Conservation (phyloP, 2,797 vertebrate species). For the Alosa sapidissima region DNA sequence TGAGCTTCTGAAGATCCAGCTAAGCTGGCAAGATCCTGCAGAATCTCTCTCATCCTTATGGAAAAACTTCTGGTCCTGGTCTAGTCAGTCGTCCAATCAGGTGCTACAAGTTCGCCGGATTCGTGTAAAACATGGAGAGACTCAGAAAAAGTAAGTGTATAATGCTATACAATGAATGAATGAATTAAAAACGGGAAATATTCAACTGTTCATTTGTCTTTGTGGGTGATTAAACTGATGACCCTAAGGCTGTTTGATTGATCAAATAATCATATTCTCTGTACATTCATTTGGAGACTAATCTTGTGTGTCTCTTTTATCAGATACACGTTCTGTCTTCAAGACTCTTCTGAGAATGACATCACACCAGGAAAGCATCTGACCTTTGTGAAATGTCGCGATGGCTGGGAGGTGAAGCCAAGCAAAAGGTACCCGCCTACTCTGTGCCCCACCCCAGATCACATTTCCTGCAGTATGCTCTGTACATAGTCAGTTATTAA, state of each 20-base stretch:
- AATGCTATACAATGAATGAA: no score
- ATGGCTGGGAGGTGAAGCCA: constrained; percentile 86
- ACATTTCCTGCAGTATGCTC: background rate
- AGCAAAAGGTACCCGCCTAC: constrained; percentile 76
- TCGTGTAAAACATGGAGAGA: constrained; percentile 91
- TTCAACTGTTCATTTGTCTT: background rate
- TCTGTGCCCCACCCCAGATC: background rate
- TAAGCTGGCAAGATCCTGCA: constrained; percentile 82
- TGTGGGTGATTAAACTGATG: background rate
- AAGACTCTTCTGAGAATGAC: constrained; percentile 72
- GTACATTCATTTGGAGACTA: background rate
- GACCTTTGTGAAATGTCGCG: constrained; percentile 84
- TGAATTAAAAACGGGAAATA: background rate
- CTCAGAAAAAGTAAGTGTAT: constrained; percentile 84
- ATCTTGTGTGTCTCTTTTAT: background rate
- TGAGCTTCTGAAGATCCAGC: constrained; percentile 84
- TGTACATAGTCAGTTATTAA: background rate
- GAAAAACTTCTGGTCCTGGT: constrained; percentile 75
- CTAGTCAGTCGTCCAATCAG: constrained; percentile 43
- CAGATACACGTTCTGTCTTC: constrained; percentile 87
- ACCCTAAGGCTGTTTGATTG: background rate
- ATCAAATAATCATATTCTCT: background rate
- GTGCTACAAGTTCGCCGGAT: constrained; percentile 84
- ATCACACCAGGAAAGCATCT: constrained; percentile 84
- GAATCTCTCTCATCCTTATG: constrained; percentile 80